Evolutionary conservation across 2,113 vertebrate species (phyloP), one percentile per base, ranked within the genome.

Genomic region (Tychaedon coryphoeus): DNA sequence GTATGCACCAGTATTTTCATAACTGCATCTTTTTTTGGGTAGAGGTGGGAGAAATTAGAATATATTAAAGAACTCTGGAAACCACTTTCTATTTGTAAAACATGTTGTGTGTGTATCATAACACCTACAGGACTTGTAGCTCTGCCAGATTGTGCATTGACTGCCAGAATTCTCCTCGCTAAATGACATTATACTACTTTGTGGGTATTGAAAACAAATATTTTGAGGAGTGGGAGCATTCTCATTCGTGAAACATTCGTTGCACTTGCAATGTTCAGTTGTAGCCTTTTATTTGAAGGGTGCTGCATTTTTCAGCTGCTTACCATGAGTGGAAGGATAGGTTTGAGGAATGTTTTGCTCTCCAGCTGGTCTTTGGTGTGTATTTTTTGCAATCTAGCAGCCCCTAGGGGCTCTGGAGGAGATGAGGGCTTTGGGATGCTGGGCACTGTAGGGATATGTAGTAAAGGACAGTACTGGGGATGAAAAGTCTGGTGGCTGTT

Each of bases 61-160:
- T 98, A 96, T 97, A 97, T 97, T 97, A 96, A 97, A 97, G 96
- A 94, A 80, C 93, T 98, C 97, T 97, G 93, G 96, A 97, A 98
- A 98, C 93, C 95, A 86, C 96, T 97, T 97, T 96, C 94, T 98
- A 96, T 98, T 98, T 98, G 97, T 97, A 97, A 97, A 96, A 70
- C 95, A 97, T 97, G 94, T 97, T 97, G 96, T 95, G 94, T 97
- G 96, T 96, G 96, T 94, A 94, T 95, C 83, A 57, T 97, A 97
- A 97, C 51, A 91, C 96, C 95, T 54, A 88, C 95, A 92, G 91
- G 61, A 95, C 90, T 90, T 94, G 94, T 77, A 86, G 56, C 93
- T 62, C 43, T 96, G 93, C 94, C 95, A 97, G 93, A n/a, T 10
- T 61, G 36, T 53, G 83, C 72, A 38, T 67, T 0, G 4, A 56